These are phyloP conservation scores for Ochropleura leucogaster DNA, from an alignment of 2,888 invertebrate genomes.

Conservation along the genomic window DNA sequence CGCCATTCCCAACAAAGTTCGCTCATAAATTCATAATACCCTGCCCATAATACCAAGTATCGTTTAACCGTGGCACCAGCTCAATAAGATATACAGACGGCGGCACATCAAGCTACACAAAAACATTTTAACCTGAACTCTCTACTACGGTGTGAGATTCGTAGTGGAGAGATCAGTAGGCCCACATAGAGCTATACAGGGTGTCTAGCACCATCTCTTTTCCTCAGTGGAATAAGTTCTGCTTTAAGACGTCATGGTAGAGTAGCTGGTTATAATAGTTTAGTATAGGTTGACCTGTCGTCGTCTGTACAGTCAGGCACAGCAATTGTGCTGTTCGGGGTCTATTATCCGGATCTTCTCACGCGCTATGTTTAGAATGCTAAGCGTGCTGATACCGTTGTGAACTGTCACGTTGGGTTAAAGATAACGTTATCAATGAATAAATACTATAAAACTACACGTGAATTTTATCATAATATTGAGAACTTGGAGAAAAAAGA, in stretches of 20 bases:
- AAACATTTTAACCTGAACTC: no score
- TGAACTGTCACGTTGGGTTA: constrained; percentile 20
- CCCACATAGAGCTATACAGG: no score
- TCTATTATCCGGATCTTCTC: constrained; percentile 38
- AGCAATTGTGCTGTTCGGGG: constrained; percentile 27
- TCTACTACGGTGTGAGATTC: no score
- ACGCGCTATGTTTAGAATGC: constrained; percentile 28
- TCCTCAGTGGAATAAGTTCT: no score
- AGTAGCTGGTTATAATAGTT: no score
- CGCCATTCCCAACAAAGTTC: background rate
- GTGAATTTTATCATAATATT: constrained; percentile 39
- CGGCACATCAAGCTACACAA: no score
- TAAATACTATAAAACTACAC: constrained; percentile 31
- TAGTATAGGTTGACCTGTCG: no score
- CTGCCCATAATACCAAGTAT: background rate
- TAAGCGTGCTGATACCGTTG: constrained; percentile 18
- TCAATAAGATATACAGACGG: constrained; percentile 24
- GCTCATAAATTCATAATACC: constrained; percentile 17
- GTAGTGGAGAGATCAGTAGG: no score
- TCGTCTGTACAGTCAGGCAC: constrained; percentile 2
- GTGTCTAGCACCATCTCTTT: no score
- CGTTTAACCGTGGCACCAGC: constrained; percentile 9
- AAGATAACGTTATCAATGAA: constrained; percentile 35
- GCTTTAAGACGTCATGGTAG: no score
- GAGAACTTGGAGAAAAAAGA: constrained; percentile 4